Evolutionary conservation across 2,113 vertebrate genomes (phyloP).

Genomic region (Colius striatus): DNA sequence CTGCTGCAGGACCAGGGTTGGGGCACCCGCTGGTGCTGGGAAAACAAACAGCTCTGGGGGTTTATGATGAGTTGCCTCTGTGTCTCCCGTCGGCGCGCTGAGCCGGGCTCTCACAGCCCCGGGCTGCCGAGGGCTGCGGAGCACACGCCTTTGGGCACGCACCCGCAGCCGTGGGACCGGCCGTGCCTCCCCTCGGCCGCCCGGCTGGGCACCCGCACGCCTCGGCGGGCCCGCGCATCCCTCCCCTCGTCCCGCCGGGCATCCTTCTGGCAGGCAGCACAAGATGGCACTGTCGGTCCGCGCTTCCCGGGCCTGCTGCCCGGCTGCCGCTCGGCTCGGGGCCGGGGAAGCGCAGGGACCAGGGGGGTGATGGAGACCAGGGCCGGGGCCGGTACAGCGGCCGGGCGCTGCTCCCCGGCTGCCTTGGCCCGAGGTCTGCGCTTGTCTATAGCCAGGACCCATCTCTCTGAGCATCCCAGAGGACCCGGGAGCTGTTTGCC

Average conservation of each 20-base stretch:
- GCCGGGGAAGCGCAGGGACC: background rate
- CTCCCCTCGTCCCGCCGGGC: background rate
- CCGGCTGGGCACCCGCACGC: too few relatives aligned
- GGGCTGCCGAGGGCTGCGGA: background rate
- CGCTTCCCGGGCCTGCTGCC: background rate
- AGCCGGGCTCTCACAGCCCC: background rate
- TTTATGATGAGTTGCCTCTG: background rate
- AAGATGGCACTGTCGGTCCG: conserved; percentile 48
- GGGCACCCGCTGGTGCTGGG: background rate
- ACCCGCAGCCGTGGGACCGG: background rate
- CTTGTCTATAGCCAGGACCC: rapidly evolving
- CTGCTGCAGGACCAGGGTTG: rapidly evolving
- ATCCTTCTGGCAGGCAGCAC: background rate
- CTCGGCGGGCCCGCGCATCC: background rate
- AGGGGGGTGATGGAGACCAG: rapidly evolving
- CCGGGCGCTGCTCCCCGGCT: background rate
- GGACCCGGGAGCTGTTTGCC: background rate
- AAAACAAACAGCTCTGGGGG: rapidly evolving
- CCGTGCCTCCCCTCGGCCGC: background rate
- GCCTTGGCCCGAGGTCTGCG: background rate
- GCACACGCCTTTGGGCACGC: background rate
- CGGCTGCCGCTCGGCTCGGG: background rate
- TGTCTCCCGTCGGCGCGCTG: background rate
- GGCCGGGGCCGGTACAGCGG: too few relatives aligned
- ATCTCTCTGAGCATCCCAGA: rapidly evolving